A percentile compares a stretch with the other conserved stretches of the same genome.
Conservation (phyloP, 2,888 invertebrate genomes). For the Sarcophaga variegata region DNA sequence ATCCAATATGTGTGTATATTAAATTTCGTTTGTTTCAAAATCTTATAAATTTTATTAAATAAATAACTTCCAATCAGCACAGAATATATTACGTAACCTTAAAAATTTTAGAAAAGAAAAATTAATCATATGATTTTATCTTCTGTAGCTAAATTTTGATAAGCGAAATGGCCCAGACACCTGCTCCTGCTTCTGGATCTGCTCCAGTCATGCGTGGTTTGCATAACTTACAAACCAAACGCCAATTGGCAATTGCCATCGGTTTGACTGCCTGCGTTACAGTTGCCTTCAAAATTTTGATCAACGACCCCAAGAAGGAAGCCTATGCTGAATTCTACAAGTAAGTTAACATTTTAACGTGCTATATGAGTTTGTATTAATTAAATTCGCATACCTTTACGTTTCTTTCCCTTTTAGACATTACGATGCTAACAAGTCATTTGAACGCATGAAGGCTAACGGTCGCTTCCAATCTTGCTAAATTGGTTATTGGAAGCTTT, state of each 20-base stretch:
- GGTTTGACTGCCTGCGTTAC: conserved; percentile 81
- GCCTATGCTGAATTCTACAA: conserved; percentile 89
- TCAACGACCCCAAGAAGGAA: conserved; percentile 84
- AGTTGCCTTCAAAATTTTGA: conserved; percentile 82
- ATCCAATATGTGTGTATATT: too few relatives aligned
- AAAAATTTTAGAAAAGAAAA: conserved; percentile 45
- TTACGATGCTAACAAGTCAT: conserved; percentile 81
- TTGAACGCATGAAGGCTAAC: conserved; percentile 81
- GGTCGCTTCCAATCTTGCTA: conserved; percentile 82
- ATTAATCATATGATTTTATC: conserved; percentile 24
- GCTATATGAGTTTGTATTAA: not conserved
- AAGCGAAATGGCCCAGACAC: conserved; percentile 76
- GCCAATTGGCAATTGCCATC: conserved; percentile 83
- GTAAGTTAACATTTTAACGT: conserved; percentile 82
- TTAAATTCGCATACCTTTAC: not conserved
- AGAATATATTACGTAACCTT: conserved; percentile 69
- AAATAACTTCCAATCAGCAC: too few relatives aligned
- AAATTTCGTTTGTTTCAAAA: not conserved
- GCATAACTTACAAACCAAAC: conserved; percentile 85
- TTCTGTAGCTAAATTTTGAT: conserved; percentile 44
- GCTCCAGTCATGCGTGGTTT: conserved; percentile 89
- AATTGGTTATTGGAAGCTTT: conserved; percentile 39
- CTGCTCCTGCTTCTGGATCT: conserved; percentile 78
- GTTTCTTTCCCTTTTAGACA: conserved; percentile 73
- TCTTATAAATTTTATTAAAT: not conserved